Conservation (phyloP, 2,113 vertebrate genomes). For the Scalopus aquaticus region DNA sequence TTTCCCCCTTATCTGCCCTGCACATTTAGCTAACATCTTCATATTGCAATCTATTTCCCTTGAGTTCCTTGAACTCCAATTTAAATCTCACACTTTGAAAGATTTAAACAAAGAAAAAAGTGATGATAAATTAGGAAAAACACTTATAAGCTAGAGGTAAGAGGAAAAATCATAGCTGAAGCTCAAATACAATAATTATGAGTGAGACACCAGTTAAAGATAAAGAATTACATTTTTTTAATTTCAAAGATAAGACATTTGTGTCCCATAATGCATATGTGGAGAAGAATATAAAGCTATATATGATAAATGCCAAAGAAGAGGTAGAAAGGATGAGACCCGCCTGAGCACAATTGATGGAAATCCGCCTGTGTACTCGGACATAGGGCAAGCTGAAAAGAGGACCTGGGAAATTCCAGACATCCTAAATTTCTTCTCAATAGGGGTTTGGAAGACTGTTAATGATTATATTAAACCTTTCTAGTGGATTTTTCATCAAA, state of each 20-base stretch:
- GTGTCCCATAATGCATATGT: not conserved
- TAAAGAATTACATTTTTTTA: not conserved
- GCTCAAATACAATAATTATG: not conserved
- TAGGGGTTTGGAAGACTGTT: not conserved
- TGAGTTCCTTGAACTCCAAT: not conserved
- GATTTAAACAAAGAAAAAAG: not conserved
- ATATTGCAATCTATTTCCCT: not conserved
- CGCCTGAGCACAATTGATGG: not conserved
- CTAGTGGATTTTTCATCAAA: slow-evolving; percentile 17
- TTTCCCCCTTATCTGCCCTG: not conserved
- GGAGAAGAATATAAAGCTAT: not conserved
- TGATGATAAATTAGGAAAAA: not conserved
- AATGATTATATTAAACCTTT: not conserved
- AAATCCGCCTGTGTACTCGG: not conserved
- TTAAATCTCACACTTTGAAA: not conserved
- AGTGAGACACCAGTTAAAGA: not conserved
- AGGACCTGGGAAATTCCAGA: not conserved
- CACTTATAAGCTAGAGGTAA: not conserved
- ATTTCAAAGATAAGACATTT: slow-evolving; percentile 6
- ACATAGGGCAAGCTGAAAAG: not conserved
- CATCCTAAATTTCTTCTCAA: not conserved
- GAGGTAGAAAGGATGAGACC: not conserved
- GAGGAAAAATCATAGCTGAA: not conserved
- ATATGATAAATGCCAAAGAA: not conserved
- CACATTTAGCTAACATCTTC: not conserved